Conservation (phyloP, 2,113 vertebrate genomes). For the Equus przewalskii region DNA sequence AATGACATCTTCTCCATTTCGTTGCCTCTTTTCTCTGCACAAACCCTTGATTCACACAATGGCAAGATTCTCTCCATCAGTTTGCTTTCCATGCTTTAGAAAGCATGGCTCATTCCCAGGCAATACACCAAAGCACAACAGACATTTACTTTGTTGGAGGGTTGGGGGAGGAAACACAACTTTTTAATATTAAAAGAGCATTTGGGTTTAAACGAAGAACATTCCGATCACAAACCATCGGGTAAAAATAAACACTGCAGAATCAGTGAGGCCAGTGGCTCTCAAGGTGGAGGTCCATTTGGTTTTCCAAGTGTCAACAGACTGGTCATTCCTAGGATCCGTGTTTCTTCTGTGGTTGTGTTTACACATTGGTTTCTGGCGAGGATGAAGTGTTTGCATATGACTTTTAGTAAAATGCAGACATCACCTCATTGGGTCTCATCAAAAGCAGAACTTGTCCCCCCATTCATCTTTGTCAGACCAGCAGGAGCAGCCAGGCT, state of each 20-base stretch:
- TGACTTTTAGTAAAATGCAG: slow-evolving; percentile 62
- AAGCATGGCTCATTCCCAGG: neutral
- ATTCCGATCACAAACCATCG: neutral
- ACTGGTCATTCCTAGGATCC: neutral
- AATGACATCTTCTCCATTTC: neutral
- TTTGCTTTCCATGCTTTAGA: neutral
- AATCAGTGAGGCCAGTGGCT: neutral
- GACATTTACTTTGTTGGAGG: neutral
- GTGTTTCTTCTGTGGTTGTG: slow-evolving; percentile 8
- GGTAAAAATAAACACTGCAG: slow-evolving; percentile 8
- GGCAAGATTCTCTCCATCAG: accelerated
- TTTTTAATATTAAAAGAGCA: slow-evolving; percentile 19
- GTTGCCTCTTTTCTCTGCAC: neutral
- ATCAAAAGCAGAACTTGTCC: slow-evolving; percentile 60
- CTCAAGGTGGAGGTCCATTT: neutral
- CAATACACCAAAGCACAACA: neutral
- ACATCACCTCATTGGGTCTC: slow-evolving; percentile 75
- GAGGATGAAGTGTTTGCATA: slow-evolving; percentile 52
- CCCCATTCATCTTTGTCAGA: slow-evolving; percentile 67
- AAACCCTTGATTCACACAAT: neutral
- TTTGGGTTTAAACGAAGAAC: slow-evolving; percentile 11
- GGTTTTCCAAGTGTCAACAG: neutral
- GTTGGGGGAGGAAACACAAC: neutral
- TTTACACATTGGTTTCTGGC: slow-evolving; percentile 67
- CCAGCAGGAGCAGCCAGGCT: neutral